Evolutionary conservation across 2,797 vertebrate species (phyloP).

Genomic region (Zenarchopterus dispar): DNA sequence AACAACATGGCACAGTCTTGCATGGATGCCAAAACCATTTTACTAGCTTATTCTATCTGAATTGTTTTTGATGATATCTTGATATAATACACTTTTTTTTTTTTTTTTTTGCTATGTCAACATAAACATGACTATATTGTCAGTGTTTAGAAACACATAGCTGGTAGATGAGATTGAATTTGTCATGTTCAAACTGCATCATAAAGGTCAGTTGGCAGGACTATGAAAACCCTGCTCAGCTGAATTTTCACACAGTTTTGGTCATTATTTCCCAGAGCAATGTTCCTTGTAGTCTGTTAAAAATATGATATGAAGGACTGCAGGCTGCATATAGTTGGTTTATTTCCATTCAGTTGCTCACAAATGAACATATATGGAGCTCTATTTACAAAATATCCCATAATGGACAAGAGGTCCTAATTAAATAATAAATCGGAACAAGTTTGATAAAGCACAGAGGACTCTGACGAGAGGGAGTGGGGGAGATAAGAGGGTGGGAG

Average conservation of each 20-base stretch:
- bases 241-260: slow-evolving; percentile 8
- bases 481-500: too few relatives aligned
- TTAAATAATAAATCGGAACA: too few relatives aligned
- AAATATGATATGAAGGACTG: slow-evolving; percentile 26
- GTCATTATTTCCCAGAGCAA: slow-evolving; percentile 22
- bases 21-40: slow-evolving; percentile 18
- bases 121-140: slow-evolving; percentile 17
- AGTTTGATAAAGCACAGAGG: too few relatives aligned
- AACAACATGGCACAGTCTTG: slow-evolving; percentile 5
- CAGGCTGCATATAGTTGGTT: slow-evolving; percentile 13
- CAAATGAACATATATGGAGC: slow-evolving; percentile 3
- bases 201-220: slow-evolving; percentile 21
- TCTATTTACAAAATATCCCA: neutral
- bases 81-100: slow-evolving; percentile 26
- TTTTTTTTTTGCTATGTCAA: too few relatives aligned
- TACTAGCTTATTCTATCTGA: slow-evolving; percentile 20
- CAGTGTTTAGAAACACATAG: neutral
- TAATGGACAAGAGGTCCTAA: too few relatives aligned
- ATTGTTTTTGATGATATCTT: slow-evolving; percentile 20
- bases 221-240: neutral
- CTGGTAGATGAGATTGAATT: slow-evolving; percentile 16
- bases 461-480: too few relatives aligned
- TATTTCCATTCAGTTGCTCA: slow-evolving; percentile 6
- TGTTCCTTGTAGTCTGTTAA: slow-evolving; percentile 15
- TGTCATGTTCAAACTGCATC: slow-evolving; percentile 9